Evolutionary conservation across 2,888 invertebrate genomes (phyloP).

Genomic region (Rotaria socialis): DNA sequence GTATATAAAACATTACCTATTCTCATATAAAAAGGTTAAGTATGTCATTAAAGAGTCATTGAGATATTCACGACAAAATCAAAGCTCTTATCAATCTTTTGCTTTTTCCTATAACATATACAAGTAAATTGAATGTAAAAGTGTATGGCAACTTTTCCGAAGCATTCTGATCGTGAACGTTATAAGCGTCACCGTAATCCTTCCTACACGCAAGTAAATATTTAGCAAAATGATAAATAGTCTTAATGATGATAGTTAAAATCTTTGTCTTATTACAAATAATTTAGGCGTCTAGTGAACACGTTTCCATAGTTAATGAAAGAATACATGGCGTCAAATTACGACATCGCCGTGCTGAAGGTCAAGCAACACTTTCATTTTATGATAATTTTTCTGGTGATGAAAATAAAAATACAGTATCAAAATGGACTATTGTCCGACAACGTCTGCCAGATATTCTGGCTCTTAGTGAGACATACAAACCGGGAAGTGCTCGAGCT

Average conservation of each 20-base stretch:
- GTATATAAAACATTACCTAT: background rate
- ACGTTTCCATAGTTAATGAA: background rate
- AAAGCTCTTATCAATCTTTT: background rate
- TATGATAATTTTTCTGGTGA: background rate
- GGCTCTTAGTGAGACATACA: background rate
- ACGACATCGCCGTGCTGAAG: background rate
- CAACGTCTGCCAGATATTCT: constrained; percentile 35
- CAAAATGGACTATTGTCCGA: constrained; percentile 31
- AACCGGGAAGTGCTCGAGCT: background rate
- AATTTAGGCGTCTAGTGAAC: background rate
- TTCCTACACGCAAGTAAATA: background rate
- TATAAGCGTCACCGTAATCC: background rate
- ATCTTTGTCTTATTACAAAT: background rate
- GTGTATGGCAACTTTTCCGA: background rate
- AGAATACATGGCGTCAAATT: background rate
- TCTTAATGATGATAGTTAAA: background rate
- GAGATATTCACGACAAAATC: background rate
- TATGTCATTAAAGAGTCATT: background rate
- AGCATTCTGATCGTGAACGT: background rate
- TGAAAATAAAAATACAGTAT: background rate
- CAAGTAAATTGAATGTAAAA: background rate
- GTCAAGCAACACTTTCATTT: background rate
- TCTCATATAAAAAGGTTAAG: background rate
- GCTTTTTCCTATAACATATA: background rate
- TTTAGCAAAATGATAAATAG: background rate